Percentiles rank a stretch among this genome's conserved stretches.
phyloP scores from a whole-genome alignment of 2,797 vertebrate genomes.

The Centropyge bicolor region DNA sequence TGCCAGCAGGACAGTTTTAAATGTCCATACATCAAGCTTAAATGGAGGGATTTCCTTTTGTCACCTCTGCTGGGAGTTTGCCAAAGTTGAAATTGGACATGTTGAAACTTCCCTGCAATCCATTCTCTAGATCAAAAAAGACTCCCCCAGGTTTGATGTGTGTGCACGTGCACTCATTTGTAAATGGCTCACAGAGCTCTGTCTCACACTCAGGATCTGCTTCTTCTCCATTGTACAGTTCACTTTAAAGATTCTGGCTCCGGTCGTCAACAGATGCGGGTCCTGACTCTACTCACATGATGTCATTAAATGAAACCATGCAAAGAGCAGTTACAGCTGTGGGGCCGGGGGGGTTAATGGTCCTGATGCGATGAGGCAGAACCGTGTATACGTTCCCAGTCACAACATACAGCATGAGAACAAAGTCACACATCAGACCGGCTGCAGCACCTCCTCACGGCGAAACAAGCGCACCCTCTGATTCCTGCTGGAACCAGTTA shows the following conservation, averaged over 20 bases:
- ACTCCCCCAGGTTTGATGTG: background rate
- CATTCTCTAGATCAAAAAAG: background rate
- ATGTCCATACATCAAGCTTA: conserved; percentile 25
- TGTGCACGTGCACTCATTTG: background rate
- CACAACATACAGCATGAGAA: conserved; percentile 8
- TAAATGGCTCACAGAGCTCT: conserved; percentile 36
- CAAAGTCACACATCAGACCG: conserved; percentile 42
- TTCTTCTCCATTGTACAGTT: conserved; percentile 48
- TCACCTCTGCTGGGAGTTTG: conserved; percentile 16
- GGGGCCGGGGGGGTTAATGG: conserved; percentile 25
- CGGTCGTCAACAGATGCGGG: conserved; percentile 38
- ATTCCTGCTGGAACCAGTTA: conserved; percentile 63
- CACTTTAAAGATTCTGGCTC: conserved; percentile 40
- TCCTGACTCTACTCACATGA: conserved; percentile 59
- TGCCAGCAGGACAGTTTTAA: conserved; percentile 16
- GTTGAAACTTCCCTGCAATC: background rate
- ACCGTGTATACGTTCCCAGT: conserved; percentile 32
- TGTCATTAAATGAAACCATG: conserved; percentile 63
- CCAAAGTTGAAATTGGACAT: conserved; percentile 18
- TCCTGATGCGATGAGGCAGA: conserved; percentile 40
- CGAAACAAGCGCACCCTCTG: conserved; percentile 43
- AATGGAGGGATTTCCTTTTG: conserved; percentile 33
- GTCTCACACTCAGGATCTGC: conserved; percentile 29
- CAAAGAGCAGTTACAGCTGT: conserved; percentile 49
- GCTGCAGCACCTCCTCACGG: conserved; percentile 48